phyloP scores from a whole-genome alignment of 2,113 vertebrate species.

The Caracal caracal region DNA sequence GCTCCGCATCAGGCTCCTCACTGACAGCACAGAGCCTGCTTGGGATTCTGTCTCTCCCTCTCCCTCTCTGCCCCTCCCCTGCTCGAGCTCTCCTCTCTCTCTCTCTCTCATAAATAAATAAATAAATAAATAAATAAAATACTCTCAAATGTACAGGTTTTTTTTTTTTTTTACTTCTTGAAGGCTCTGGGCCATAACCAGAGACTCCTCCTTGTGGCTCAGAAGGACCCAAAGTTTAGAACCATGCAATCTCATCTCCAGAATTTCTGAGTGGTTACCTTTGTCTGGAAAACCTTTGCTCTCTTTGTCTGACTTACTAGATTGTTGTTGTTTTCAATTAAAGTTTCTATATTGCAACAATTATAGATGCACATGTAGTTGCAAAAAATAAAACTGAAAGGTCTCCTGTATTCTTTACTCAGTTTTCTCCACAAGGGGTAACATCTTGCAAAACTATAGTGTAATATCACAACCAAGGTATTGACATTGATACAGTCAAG shows the following conservation, averaged over 20 bases:
- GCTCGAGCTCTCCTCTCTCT: no score
- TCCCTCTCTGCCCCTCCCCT: no score
- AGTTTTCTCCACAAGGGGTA: background rate
- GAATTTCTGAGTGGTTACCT: background rate
- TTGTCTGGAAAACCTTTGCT: background rate
- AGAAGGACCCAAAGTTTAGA: background rate
- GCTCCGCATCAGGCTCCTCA: no score
- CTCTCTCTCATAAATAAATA: no score
- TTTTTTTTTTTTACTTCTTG: background rate
- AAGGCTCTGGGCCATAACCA: background rate
- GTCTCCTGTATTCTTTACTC: background rate
- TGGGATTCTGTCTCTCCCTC: no score
- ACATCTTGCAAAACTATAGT: background rate
- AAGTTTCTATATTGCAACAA: background rate
- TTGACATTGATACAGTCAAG: background rate
- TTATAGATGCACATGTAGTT: background rate
- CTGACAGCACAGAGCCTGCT: no score
- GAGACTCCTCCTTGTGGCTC: background rate
- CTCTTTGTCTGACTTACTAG: background rate
- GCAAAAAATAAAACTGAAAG: background rate
- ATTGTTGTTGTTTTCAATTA: background rate
- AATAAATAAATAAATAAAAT: background rate
- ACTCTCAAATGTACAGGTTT: background rate
- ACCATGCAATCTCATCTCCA: background rate
- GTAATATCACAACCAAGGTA: background rate